Conservation (phyloP, 2,797 vertebrate species). For the Urosaurus nigricauda region DNA sequence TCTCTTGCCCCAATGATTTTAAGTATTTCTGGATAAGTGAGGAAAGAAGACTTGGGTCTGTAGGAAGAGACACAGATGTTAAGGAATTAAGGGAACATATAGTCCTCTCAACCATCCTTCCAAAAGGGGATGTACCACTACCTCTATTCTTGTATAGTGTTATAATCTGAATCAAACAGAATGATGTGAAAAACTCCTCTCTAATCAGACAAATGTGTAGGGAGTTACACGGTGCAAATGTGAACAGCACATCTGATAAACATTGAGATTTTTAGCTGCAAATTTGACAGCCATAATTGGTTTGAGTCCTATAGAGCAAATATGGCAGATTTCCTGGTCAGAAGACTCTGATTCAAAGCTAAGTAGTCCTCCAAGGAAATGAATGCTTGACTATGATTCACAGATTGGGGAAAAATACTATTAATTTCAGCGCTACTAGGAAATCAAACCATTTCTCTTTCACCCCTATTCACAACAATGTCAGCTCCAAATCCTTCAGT, state of each 20-base stretch:
- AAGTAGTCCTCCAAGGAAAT: slow-evolving; percentile 37
- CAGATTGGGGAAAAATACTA: slow-evolving; percentile 6
- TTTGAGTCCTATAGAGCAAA: slow-evolving; percentile 15
- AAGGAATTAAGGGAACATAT: slow-evolving; percentile 29
- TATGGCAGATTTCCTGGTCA: slow-evolving; percentile 31
- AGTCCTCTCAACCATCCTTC: slow-evolving; percentile 64
- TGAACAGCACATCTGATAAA: not conserved
- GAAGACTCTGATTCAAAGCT: slow-evolving; percentile 27
- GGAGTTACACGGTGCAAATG: not conserved
- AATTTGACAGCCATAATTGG: slow-evolving; percentile 5
- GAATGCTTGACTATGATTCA: slow-evolving; percentile 19
- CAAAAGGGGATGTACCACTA: slow-evolving; percentile 67
- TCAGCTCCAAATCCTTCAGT: not conserved
- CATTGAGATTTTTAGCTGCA: not conserved
- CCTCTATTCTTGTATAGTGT: slow-evolving; percentile 31
- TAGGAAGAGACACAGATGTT: not conserved
- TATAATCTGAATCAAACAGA: slow-evolving; percentile 53
- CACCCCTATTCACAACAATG: not conserved
- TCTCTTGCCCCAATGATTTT: not conserved
- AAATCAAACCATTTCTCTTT: slow-evolving; percentile 12
- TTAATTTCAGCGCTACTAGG: slow-evolving; percentile 31
- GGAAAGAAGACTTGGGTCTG: no score
- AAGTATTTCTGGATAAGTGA: not conserved
- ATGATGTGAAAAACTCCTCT: slow-evolving; percentile 40
- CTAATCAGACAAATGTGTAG: not conserved